Evolutionary conservation across 2,113 vertebrate species (phyloP).

Genomic region (Ahaetulla prasina): DNA sequence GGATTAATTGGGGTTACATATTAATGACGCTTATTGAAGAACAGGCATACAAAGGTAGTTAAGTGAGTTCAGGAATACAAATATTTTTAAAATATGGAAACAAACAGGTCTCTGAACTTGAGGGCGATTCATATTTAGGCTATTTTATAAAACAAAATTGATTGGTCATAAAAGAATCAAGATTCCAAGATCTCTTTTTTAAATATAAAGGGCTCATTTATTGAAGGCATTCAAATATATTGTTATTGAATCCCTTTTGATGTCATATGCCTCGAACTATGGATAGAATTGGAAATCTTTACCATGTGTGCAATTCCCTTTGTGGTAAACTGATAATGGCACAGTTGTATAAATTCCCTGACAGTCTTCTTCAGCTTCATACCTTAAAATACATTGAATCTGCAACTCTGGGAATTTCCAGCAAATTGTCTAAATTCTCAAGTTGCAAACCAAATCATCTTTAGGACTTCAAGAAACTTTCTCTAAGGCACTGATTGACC

Average conservation of each 20-base stretch:
- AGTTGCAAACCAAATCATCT: background rate
- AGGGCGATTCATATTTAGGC: background rate
- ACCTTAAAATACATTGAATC: background rate
- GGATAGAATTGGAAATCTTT: background rate
- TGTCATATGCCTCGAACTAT: background rate
- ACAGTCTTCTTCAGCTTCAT: background rate
- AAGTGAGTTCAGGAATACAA: slow-evolving; percentile 13
- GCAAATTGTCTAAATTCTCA: background rate
- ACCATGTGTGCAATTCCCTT: background rate
- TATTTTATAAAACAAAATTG: background rate
- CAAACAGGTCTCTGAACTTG: background rate
- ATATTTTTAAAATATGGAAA: background rate
- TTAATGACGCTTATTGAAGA: background rate
- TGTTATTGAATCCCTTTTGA: background rate
- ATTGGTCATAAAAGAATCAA: background rate
- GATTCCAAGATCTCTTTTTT: background rate
- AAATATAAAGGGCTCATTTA: background rate
- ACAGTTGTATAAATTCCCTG: background rate
- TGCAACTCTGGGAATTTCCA: background rate
- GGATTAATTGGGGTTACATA: background rate
- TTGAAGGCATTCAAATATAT: background rate
- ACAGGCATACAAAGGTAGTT: background rate
- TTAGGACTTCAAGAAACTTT: background rate
- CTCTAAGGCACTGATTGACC: background rate
- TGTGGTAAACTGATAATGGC: background rate